Conservation (phyloP, 1,140 invertebrate species). For the Papilio machaon region DNA sequence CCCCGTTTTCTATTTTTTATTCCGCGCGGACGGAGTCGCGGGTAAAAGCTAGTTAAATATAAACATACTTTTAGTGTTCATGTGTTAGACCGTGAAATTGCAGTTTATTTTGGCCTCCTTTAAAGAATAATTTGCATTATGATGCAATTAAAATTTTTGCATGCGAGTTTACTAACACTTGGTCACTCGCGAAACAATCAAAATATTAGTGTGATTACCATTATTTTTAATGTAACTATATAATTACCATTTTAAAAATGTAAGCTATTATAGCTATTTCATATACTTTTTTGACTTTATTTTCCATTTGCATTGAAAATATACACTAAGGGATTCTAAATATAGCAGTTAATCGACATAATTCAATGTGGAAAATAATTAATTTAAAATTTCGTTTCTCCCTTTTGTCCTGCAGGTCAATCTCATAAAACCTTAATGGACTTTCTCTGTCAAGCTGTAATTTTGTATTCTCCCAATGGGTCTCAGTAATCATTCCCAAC, state of each 20-base stretch:
- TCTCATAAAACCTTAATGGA: slow-evolving; percentile 79
- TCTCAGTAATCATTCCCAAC: slow-evolving; percentile 63
- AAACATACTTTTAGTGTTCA: background rate
- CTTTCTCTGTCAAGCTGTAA: slow-evolving; percentile 76
- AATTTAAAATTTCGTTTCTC: slow-evolving; percentile 69
- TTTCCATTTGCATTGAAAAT: no score
- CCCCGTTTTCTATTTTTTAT: no score
- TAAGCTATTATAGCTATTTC: no score
- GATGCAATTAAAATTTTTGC: slow-evolving; percentile 5
- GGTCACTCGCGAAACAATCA: background rate
- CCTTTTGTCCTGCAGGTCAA: slow-evolving; percentile 66
- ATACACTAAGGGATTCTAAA: slow-evolving; percentile 41
- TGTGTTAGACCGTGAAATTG: background rate
- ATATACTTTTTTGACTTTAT: no score
- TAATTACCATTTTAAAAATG: background rate
- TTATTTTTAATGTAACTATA: background rate
- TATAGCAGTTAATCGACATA: slow-evolving; percentile 31
- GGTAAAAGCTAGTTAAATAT: no score
- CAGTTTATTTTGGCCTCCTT: background rate
- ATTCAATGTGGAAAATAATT: slow-evolving; percentile 70
- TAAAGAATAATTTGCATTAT: background rate
- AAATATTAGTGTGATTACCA: background rate
- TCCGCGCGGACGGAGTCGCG: no score
- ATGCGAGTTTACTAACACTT: background rate
- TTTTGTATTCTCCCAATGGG: slow-evolving; percentile 66